Conservation (phyloP, 2,113 vertebrate genomes). For the Pandion haliaetus region DNA sequence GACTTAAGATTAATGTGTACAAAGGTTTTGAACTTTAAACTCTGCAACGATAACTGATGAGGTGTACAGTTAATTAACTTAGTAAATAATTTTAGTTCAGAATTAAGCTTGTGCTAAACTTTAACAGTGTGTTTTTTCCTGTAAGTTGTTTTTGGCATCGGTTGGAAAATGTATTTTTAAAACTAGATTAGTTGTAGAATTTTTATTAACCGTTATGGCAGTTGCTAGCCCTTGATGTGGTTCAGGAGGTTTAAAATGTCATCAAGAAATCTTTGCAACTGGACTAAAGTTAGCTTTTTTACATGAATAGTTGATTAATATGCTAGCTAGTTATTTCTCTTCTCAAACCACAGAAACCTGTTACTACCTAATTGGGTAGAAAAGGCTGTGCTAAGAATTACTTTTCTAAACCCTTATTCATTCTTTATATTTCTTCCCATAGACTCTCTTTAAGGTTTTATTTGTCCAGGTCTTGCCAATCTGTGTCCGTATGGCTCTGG, state of each 20-base stretch:
- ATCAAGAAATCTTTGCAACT: background rate
- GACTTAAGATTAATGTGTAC: background rate
- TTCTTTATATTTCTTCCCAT: background rate
- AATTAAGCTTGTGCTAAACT: background rate
- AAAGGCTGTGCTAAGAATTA: background rate
- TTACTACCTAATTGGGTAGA: background rate
- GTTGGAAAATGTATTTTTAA: background rate
- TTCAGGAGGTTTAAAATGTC: background rate
- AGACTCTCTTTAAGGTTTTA: background rate
- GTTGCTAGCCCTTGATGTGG: background rate
- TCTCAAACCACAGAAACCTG: background rate
- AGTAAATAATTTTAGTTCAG: background rate
- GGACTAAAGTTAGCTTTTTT: background rate
- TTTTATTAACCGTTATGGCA: background rate
- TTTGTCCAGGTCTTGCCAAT: background rate
- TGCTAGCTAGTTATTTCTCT: background rate
- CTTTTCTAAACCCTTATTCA: background rate
- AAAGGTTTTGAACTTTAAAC: slow-evolving; percentile 6
- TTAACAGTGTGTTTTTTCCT: background rate
- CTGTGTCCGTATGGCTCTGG: background rate
- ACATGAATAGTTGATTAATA: background rate
- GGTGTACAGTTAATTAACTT: background rate
- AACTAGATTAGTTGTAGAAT: background rate
- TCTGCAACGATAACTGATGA: background rate
- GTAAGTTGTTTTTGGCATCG: background rate